Evolutionary conservation across 2,113 vertebrate genomes (phyloP).

Genomic region (Eolophus roseicapilla): DNA sequence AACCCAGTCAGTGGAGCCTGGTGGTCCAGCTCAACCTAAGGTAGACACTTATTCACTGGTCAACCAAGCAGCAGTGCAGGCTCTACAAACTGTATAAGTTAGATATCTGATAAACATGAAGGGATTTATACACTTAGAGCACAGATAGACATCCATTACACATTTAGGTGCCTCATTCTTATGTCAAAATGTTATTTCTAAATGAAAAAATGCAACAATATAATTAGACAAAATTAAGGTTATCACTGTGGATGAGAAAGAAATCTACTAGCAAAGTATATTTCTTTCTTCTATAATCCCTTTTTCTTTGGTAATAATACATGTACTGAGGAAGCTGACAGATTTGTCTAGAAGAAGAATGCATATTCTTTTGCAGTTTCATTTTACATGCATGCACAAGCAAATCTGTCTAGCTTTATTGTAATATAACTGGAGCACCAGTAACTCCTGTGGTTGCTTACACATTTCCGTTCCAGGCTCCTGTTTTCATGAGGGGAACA

Average conservation of each 20-base stretch:
- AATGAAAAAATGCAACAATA: background rate
- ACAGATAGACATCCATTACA: background rate
- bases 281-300: background rate
- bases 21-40: background rate
- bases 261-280: background rate
- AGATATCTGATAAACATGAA: background rate
- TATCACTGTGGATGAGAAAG: background rate
- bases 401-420: background rate
- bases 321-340: background rate
- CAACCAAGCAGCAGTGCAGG: background rate
- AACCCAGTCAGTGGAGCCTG: background rate
- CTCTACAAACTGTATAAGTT: background rate
- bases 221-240: background rate
- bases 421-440: background rate
- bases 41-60: background rate
- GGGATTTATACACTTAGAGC: background rate
- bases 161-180: background rate
- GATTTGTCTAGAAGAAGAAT: background rate
- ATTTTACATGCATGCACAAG: background rate
- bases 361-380: background rate
- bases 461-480: background rate
- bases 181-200: background rate
- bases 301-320: background rate
- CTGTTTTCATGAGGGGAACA: background rate
- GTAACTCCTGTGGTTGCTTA: background rate